These are phyloP conservation scores for Hyla sarda DNA, from an alignment of 2,113 vertebrate species.

Conservation along the genomic window DNA sequence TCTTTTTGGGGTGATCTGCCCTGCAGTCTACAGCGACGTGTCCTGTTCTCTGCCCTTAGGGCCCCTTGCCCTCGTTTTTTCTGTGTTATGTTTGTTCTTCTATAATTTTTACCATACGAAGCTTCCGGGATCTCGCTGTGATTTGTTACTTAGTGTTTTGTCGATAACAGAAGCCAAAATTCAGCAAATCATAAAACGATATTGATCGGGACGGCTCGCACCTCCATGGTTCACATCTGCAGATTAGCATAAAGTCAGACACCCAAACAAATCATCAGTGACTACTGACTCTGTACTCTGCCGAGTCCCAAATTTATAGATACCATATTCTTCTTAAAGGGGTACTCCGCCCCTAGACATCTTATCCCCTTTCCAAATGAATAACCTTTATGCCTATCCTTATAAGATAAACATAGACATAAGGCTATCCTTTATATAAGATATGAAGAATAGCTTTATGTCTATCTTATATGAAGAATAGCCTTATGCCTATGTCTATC, in stretches of 20 bases:
- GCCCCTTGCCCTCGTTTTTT: not conserved
- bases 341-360: too few species aligned
- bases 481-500: too few species aligned
- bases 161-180: conserved; percentile 10
- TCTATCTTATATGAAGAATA: too few species aligned
- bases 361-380: too few species aligned
- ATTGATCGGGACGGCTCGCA: not conserved
- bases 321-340: not conserved
- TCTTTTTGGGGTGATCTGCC: too few species aligned
- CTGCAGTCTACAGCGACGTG: too few species aligned
- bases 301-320: not conserved
- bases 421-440: too few species aligned
- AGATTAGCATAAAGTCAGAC: not conserved
- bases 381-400: too few species aligned
- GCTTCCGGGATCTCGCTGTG: not conserved
- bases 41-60: not conserved
- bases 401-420: too few species aligned
- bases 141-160: conserved; percentile 16
- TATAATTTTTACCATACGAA: not conserved
- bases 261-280: not conserved
- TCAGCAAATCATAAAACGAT: conserved; percentile 10
- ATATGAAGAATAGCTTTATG: too few species aligned
- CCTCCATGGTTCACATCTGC: not conserved
- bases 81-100: not conserved
- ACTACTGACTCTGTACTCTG: not conserved